These are phyloP conservation scores for Esox niger DNA, from an alignment of 2,113 vertebrate genomes.

Conservation along the genomic window DNA sequence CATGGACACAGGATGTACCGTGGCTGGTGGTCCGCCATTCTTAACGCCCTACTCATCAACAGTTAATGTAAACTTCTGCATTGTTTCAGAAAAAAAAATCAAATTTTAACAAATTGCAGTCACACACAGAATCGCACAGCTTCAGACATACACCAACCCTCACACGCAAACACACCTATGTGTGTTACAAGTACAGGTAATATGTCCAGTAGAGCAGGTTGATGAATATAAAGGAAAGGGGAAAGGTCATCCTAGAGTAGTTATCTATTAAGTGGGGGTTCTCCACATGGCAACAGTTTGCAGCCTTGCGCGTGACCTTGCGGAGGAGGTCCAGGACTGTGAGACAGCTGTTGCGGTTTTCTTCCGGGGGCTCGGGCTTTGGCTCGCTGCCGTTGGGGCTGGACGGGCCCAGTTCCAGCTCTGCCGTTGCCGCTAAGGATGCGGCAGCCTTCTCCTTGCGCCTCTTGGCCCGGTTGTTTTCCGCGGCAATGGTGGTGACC, in stretches of 20 bases:
- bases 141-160: slow-evolving; percentile 11
- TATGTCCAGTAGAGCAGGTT: slow-evolving; percentile 91
- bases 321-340: slow-evolving; percentile 66
- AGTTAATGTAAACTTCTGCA: background rate
- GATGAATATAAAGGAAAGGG: slow-evolving; percentile 83
- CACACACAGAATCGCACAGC: slow-evolving; percentile 30
- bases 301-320: slow-evolving; percentile 67
- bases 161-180: slow-evolving; percentile 29
- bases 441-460: slow-evolving; percentile 48
- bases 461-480: slow-evolving; percentile 60
- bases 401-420: slow-evolving; percentile 56
- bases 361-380: slow-evolving; percentile 64
- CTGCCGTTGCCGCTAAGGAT: slow-evolving; percentile 38
- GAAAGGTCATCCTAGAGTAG: slow-evolving; percentile 86
- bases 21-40: background rate
- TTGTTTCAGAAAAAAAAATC: background rate
- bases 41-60: background rate
- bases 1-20: no score
- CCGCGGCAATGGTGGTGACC: slow-evolving; percentile 74
- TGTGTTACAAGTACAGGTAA: slow-evolving; percentile 84
- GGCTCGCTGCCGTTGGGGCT: slow-evolving; percentile 58
- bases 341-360: slow-evolving; percentile 56
- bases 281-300: slow-evolving; percentile 81
- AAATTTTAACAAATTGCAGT: background rate
- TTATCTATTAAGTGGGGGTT: slow-evolving; percentile 93